phyloP scores from a whole-genome alignment of 92 coral and sea anemone genomes.

The Phenganax subtilis region DNA sequence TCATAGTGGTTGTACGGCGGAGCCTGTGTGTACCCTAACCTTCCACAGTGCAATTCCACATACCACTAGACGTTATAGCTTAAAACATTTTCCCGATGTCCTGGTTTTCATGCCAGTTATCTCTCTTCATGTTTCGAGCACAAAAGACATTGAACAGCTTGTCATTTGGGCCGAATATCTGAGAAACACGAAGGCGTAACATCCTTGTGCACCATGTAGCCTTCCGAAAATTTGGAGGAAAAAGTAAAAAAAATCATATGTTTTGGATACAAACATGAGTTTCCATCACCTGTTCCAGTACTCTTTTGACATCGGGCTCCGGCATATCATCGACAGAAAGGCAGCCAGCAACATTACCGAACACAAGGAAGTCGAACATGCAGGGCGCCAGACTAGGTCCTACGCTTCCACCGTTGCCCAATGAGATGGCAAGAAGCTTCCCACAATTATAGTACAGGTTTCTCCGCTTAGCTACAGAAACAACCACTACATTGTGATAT shows the following conservation, averaged over 20 bases:
- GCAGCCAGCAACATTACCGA: constrained; percentile 1
- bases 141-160: too few species aligned
- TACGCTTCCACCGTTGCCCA: constrained; percentile 28
- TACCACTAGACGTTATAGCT: too few species aligned
- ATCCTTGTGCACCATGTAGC: background rate
- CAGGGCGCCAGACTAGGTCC: constrained; percentile 27
- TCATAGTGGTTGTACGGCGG: too few species aligned
- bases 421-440: too few species aligned
- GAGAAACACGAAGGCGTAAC: background rate
- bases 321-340: constrained; percentile 15
- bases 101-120: too few species aligned
- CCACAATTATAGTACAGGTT: too few species aligned
- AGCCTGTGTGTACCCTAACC: too few species aligned
- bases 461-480: too few species aligned
- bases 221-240: background rate
- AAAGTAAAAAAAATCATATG: background rate
- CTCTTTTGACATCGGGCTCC: background rate
- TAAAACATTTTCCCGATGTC: too few species aligned
- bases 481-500: background rate
- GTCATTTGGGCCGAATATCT: background rate
- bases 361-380: constrained; percentile 14
- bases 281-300: constrained; percentile 4
- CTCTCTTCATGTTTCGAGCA: too few species aligned
- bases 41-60: too few species aligned
- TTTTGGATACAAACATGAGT: background rate